phyloP scores from a whole-genome alignment of 2,113 vertebrate genomes.

The Macrotus californicus region DNA sequence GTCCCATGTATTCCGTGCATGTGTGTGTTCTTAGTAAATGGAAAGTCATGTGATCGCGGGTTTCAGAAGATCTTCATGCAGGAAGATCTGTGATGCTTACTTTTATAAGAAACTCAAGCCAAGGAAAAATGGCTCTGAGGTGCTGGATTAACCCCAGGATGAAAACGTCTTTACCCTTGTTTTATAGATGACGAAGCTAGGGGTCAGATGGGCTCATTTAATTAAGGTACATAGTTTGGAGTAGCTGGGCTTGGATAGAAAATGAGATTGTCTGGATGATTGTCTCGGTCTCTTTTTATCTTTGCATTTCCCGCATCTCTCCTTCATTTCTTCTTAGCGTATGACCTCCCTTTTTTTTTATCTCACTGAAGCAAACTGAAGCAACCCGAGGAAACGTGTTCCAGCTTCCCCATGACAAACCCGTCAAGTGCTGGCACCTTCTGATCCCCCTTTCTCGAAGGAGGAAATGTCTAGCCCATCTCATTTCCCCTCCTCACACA shows the following conservation, averaged over 20 bases:
- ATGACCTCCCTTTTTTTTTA: background rate
- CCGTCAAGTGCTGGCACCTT: background rate
- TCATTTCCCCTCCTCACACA: background rate
- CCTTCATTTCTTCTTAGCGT: background rate
- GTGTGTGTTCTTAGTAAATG: background rate
- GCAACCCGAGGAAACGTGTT: background rate
- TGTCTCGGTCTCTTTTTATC: background rate
- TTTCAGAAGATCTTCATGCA: background rate
- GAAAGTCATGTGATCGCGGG: background rate
- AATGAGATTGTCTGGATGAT: background rate
- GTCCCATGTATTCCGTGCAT: background rate
- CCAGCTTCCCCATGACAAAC: background rate
- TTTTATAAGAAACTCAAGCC: background rate
- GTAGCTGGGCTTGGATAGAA: background rate
- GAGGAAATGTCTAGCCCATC: background rate
- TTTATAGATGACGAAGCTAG: background rate
- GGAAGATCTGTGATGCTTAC: background rate
- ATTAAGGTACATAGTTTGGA: background rate
- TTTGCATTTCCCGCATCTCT: background rate
- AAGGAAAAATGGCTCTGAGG: background rate
- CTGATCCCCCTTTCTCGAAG: background rate
- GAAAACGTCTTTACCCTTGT: background rate
- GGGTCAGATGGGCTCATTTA: background rate
- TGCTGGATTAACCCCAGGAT: background rate
- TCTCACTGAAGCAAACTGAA: background rate